Base-by-base conservation (phyloP, 2,888 invertebrate genomes). In the Baccha elongata region DNA sequence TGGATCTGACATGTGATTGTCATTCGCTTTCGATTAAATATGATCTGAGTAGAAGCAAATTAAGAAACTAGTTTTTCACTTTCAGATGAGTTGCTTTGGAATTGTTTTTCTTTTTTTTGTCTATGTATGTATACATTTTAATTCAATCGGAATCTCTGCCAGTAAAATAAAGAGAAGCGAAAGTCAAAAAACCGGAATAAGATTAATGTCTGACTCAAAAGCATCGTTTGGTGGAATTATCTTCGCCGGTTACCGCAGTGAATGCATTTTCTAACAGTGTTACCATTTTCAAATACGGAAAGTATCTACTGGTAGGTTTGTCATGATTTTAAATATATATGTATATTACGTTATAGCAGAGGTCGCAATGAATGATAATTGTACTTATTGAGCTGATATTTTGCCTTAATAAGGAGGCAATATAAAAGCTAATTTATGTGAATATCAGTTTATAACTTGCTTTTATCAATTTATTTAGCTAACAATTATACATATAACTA, bases 161-260 rank as follows among this genome's bases (percentile, higher is more conserved):
- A 23, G 37, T 37, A 19, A 13, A 55, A 53, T 23, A 10, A 40
- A 40, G 15, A 40, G 58, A 60, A 3, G 13, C n/a, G 10, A 32
- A 44, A n/a, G 11, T 7, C 42, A 42, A 17, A 44, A 17, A 60
- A 60, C 60, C 58, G 23, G 58, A 58, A 42, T 58, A n/a, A 42
- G 26, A 42, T 58, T 42, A 26, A 13, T 5, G 11, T 26, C 15
- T 40, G 15, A 26, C 5, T 26, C 40, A 26, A 15, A 42, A 58
- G 23, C 37, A 55, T 8, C 15, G 26, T 52, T 6, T 23, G 11
- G 37, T 5, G 0, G 23, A 23, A 40, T 55, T 37, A 21, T 37
- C 10, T 40, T 40, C 15, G 58, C 40, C 58, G 58, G 40, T 58
- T 58, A 26, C 2, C 32, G 15, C 13, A 58, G 10, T 40, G 58